Percentiles rank a stretch among this genome's conserved stretches.
Evolutionary conservation across 2,113 vertebrate species (phyloP).

Genomic region (Emydocephalus ijimae): DNA sequence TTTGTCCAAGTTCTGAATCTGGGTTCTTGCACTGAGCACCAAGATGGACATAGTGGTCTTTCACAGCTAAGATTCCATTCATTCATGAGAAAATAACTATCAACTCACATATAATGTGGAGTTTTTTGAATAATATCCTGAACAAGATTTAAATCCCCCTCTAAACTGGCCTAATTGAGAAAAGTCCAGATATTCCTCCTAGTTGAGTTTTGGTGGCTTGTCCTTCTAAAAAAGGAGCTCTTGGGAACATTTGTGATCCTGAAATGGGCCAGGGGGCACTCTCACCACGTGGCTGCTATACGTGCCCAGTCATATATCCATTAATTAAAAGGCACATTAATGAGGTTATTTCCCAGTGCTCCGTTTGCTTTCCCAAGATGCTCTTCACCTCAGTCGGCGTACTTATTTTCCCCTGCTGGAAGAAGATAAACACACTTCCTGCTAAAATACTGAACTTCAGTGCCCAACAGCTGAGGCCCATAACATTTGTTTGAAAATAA

Average conservation of each 20-base stretch:
- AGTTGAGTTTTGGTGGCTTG: neutral
- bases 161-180: neutral
- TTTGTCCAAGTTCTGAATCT: neutral
- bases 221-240: neutral
- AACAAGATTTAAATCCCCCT: neutral
- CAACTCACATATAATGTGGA: neutral
- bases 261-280: neutral
- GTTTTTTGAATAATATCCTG: neutral
- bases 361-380: neutral
- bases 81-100: neutral
- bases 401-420: neutral
- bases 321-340: neutral
- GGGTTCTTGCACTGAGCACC: neutral
- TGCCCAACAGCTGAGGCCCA: neutral
- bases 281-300: neutral
- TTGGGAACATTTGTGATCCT: neutral
- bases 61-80: neutral
- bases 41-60: neutral
- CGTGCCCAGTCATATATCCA: neutral
- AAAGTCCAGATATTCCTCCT: neutral
- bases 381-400: neutral
- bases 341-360: neutral
- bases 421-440: neutral
- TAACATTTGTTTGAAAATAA: neutral
- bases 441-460: neutral